phyloP scores from a whole-genome alignment of 2,888 invertebrate genomes.

The Tridacna crocea region DNA sequence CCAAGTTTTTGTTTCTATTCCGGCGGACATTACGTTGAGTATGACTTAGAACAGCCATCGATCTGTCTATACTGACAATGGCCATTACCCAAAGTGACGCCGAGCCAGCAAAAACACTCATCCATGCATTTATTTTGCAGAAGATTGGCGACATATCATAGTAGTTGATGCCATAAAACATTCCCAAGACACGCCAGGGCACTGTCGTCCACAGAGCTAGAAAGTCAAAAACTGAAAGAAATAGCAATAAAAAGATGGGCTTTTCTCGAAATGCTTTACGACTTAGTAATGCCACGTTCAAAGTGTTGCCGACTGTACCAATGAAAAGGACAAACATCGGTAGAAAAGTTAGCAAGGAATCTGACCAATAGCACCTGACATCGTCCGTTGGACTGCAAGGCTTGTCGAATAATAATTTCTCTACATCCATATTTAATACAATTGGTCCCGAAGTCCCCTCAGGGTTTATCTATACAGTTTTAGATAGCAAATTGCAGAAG shows the following conservation, averaged over 20 bases:
- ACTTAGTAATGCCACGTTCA: background rate
- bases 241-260: background rate
- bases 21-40: too few relatives aligned
- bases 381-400: background rate
- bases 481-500: too few relatives aligned
- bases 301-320: background rate
- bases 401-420: background rate
- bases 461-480: too few relatives aligned
- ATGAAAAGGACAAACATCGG: background rate
- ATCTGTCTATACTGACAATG: background rate
- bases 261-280: slow-evolving; percentile 5
- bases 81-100: slow-evolving; percentile 2
- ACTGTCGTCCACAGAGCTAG: background rate
- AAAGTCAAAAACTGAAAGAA: slow-evolving; percentile 6
- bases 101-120: background rate
- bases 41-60: background rate
- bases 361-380: background rate
- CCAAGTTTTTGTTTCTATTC: background rate
- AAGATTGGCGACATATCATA: background rate
- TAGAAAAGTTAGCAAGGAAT: background rate
- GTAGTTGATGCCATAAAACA: background rate
- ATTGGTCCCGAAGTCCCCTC: too few relatives aligned
- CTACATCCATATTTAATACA: too few relatives aligned
- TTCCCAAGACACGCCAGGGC: background rate
- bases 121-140: background rate